phyloP scores from a whole-genome alignment of 2,888 invertebrate genomes.

The Harmothoe impar region DNA sequence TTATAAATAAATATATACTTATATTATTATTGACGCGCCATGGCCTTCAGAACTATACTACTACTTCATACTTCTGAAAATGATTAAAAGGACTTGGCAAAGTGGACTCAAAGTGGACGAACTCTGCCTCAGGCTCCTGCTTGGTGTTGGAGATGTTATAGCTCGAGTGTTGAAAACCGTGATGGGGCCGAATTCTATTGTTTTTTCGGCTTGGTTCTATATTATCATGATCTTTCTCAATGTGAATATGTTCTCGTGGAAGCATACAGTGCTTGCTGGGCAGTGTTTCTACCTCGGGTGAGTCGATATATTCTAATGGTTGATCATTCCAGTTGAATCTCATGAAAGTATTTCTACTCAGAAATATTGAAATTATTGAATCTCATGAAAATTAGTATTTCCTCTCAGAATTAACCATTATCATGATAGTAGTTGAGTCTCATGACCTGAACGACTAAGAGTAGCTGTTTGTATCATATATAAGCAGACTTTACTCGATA shows the following conservation, averaged over 20 bases:
- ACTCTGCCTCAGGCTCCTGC: not conserved
- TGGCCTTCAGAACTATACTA: not conserved
- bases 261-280: not conserved
- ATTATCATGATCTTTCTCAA: not conserved
- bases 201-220: conserved; percentile 19
- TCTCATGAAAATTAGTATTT: not conserved
- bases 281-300: not conserved
- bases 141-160: conserved; percentile 9
- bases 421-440: not conserved
- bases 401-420: too few relatives aligned
- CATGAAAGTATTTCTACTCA: not conserved
- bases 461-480: not conserved
- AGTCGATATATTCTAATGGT: conserved; percentile 19
- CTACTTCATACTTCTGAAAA: not conserved
- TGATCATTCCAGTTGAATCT: not conserved
- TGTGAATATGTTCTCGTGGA: not conserved
- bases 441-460: not conserved
- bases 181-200: not conserved
- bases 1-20: not conserved
- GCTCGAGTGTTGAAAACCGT: not conserved
- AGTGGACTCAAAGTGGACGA: not conserved
- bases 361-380: not conserved
- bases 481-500: not conserved
- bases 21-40: conserved; percentile 19
- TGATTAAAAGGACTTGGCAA: not conserved